Evolutionary conservation across 2,888 invertebrate genomes (phyloP).

Genomic region (Autographa gamma): DNA sequence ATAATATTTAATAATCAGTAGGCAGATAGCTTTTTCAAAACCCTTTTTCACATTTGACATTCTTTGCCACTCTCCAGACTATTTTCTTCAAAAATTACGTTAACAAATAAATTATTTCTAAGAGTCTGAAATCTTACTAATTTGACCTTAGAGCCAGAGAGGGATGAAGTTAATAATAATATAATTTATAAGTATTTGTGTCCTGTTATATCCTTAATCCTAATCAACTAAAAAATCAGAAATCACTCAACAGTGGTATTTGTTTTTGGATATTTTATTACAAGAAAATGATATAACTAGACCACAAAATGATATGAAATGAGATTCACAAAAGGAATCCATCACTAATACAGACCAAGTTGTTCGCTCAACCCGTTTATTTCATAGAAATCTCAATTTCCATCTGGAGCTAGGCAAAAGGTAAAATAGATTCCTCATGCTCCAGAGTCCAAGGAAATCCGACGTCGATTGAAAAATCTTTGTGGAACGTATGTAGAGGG

Average conservation of each 20-base stretch:
- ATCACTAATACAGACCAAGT: conserved; percentile 34
- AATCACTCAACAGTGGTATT: not conserved
- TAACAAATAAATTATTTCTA: too few relatives aligned
- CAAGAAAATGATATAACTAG: not conserved
- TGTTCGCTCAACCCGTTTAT: conserved; percentile 54
- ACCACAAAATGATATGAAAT: conserved; percentile 10
- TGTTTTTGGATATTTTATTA: not conserved
- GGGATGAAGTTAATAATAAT: too few relatives aligned
- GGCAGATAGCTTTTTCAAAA: too few relatives aligned
- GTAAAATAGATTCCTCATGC: conserved; percentile 75
- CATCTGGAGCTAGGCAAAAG: conserved; percentile 62
- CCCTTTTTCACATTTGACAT: too few relatives aligned
- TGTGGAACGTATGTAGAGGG: conserved; percentile 68
- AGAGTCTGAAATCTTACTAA: too few relatives aligned
- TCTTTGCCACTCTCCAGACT: too few relatives aligned
- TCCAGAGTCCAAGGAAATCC: conserved; percentile 77
- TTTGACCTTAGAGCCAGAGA: too few relatives aligned
- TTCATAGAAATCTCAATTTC: conserved; percentile 65
- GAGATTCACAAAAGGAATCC: conserved; percentile 42
- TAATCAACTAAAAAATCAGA: too few relatives aligned
- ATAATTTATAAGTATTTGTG: too few relatives aligned
- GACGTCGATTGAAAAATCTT: conserved; percentile 82
- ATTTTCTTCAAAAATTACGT: too few relatives aligned
- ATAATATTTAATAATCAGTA: too few relatives aligned
- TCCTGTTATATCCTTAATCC: too few relatives aligned